These are phyloP conservation scores for Oreotrochilus melanogaster DNA, from an alignment of 2,113 vertebrate species.

Conservation along the genomic window DNA sequence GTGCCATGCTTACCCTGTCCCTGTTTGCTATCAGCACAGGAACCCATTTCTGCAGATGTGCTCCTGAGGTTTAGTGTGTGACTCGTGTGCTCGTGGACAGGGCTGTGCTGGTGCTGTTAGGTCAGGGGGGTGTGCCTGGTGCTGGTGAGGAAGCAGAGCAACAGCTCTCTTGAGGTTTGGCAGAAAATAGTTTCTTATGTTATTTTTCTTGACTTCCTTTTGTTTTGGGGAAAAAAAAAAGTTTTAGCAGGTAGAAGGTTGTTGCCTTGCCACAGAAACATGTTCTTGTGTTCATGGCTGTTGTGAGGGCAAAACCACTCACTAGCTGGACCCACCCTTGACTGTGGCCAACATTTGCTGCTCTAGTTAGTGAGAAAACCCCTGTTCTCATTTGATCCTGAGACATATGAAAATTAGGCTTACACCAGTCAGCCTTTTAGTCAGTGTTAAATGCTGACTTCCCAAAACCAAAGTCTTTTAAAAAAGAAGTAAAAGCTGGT, in stretches of 20 bases:
- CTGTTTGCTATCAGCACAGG: fast-evolving
- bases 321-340: not conserved
- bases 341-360: not conserved
- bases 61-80: not conserved
- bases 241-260: slow-evolving; percentile 40
- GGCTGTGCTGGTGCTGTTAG: not conserved
- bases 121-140: not conserved
- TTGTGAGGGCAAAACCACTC: not conserved
- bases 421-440: not conserved
- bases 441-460: not conserved
- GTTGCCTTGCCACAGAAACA: not conserved
- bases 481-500: not conserved
- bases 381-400: not conserved
- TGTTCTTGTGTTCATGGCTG: not conserved
- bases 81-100: fast-evolving
- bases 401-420: not conserved
- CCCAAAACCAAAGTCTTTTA: not conserved
- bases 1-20: fast-evolving
- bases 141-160: not conserved
- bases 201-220: not conserved
- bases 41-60: not conserved
- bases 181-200: not conserved
- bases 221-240: not conserved
- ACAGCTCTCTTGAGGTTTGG: slow-evolving; percentile 21
- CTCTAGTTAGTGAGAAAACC: not conserved